Base-by-base conservation (phyloP, 1,140 invertebrate species). In the Anadara kagoshimensis region DNA sequence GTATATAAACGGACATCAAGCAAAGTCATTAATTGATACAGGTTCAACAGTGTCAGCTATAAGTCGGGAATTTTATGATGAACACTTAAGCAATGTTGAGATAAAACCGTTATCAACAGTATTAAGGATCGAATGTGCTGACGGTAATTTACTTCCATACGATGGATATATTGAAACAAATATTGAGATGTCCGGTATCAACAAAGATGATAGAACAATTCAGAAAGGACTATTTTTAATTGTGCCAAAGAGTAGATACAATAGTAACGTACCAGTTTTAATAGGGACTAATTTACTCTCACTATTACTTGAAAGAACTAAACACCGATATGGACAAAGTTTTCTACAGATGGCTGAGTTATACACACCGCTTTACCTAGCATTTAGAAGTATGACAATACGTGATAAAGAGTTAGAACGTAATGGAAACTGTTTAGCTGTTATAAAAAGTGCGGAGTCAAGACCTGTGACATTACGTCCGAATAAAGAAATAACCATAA, bases 81-180 rank as follows among this genome's bases (percentile, higher is more conserved):
- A 63, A 71, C 59, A 63, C 11, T 51, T 61, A 41, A 24, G 51
- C 14, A 29, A n/a, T 29, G 5, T 77, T 24, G 56, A 58, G 8
- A 45, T 80, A 24, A 45, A 72, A 18, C 47, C 68, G 14, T 43
- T 63, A 29, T 45, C 62, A 14, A 24, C 68, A 45, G 20, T 70
- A 11, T 36, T 63, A 18, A 49, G 43, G 54, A 70, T 70, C 18
- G 68, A 70, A n/a, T 70, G 58, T 70, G 68, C 59, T 11, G 51
- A 63, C 43, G 69, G 61, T 2, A 49, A 62, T 10, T 51, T 43
- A 12, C 20, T 71, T 29, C 69, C 59, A 3, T 71, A 71, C n/a
- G 8, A 64, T 20, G 59, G 69, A 10, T 63, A 56, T 47, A 61
- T 36, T 7, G 41, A 51, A 61, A 61, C 45, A 36, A 26, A 65